Evolutionary conservation across 53 echinoderm and acorn worm species (phyloP).

Genomic region (Stichopus horrens): DNA sequence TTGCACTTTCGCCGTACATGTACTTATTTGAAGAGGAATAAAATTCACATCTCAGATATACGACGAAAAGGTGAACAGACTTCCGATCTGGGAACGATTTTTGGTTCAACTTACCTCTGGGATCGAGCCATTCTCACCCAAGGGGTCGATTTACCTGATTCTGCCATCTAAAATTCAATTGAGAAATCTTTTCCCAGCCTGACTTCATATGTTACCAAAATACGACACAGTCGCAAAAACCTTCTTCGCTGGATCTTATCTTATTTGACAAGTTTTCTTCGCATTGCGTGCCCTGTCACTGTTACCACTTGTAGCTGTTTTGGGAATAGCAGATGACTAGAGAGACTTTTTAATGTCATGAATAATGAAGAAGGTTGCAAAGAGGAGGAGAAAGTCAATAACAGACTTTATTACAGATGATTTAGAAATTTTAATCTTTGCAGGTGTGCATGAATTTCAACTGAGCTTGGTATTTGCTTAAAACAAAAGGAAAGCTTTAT

Average conservation of each 20-base stretch:
- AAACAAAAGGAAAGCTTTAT: too few species aligned
- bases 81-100: slow-evolving; percentile 28
- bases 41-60: neutral
- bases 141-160: slow-evolving; percentile 30
- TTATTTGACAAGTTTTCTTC: neutral
- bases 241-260: neutral
- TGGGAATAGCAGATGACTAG: neutral
- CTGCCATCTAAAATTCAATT: slow-evolving; percentile 27
- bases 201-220: slow-evolving; percentile 11
- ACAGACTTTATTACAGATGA: too few species aligned
- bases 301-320: neutral
- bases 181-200: slow-evolving; percentile 1
- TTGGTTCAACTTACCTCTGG: neutral
- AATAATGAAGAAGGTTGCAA: neutral
- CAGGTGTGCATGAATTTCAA: too few species aligned
- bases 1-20: too few species aligned
- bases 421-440: too few species aligned
- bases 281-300: neutral
- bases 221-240: neutral
- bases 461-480: too few species aligned
- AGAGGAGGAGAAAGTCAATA: neutral
- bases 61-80: slow-evolving; percentile 17
- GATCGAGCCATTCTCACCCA: slow-evolving; percentile 17
- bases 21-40: neutral
- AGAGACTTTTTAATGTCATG: neutral